A percentile compares a stretch with the other conserved stretches of the same genome.
Evolutionary conservation across 2,797 vertebrate genomes (phyloP).

Genomic region (Sparus aurata): DNA sequence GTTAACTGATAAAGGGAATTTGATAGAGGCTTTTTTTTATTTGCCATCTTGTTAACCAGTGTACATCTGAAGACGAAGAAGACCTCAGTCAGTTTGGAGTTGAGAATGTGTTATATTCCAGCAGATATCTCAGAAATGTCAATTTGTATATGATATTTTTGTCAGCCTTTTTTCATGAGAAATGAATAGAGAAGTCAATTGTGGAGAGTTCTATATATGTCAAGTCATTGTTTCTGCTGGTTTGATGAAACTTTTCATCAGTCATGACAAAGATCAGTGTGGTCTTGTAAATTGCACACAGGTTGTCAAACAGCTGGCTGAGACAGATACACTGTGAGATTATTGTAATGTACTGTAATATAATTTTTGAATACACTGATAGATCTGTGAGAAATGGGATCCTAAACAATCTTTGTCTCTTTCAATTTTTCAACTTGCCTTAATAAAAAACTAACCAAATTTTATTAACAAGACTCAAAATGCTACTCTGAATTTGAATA

Average conservation of each 20-base stretch:
- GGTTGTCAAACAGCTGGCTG: not conserved
- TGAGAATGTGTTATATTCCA: not conserved
- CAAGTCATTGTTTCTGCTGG: not conserved
- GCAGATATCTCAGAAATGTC: not conserved
- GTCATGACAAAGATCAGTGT: not conserved
- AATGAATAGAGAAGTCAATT: not conserved
- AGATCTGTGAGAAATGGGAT: not conserved
- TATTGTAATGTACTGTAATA: constrained; percentile 14
- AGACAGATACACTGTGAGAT: constrained; percentile 11
- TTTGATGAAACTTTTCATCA: not conserved
- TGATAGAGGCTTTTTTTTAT: not conserved
- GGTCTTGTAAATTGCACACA: not conserved
- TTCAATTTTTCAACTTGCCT: not conserved
- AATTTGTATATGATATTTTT: not conserved
- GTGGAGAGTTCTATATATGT: not conserved
- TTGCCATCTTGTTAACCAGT: not conserved
- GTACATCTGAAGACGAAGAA: not conserved
- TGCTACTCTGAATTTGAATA: not conserved
- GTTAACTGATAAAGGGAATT: not conserved
- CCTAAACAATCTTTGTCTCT: not conserved
- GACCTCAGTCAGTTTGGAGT: not conserved
- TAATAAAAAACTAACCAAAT: not conserved
- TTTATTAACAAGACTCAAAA: constrained; percentile 7
- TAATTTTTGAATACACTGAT: not conserved
- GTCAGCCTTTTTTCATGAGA: not conserved